phyloP scores from a whole-genome alignment of 2,888 invertebrate genomes.

The Platycheirus rosarum region DNA sequence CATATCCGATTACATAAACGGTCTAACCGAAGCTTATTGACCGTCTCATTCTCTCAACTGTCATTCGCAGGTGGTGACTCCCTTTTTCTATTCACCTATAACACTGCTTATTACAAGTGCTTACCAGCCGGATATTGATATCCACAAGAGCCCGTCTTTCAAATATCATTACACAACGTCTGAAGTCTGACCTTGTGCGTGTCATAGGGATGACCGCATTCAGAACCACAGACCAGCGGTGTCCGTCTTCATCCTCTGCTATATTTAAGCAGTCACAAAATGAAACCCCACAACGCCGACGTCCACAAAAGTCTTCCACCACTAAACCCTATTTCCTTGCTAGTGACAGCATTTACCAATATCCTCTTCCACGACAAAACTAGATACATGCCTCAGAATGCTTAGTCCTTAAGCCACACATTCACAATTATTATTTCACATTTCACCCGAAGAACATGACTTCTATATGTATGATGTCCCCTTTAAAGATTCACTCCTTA shows the following conservation, averaged over 20 bases:
- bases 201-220: constrained; percentile 1
- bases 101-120: constrained; percentile 18
- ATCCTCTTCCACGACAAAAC: constrained; percentile 35
- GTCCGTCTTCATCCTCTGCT: not conserved
- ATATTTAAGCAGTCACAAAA: constrained; percentile 2
- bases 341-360: constrained; percentile 16
- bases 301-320: not conserved
- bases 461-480: constrained; percentile 46
- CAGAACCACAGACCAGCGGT: not conserved
- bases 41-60: constrained; percentile 9
- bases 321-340: constrained; percentile 21
- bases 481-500: constrained; percentile 42
- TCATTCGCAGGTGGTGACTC: constrained; percentile 8
- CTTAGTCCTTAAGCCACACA: constrained; percentile 55
- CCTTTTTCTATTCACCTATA: not conserved
- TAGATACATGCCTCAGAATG: constrained; percentile 36
- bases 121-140: constrained; percentile 12
- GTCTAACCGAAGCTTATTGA: not conserved
- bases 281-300: constrained; percentile 27
- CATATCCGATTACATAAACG: not conserved
- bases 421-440: constrained; percentile 63
- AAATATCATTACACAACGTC: too few relatives aligned
- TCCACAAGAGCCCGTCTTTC: not conserved
- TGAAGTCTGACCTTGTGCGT: constrained; percentile 20
- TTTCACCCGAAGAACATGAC: constrained; percentile 58